Evolutionary conservation across 2,113 vertebrate genomes (phyloP).

Genomic region (Podiceps cristatus): DNA sequence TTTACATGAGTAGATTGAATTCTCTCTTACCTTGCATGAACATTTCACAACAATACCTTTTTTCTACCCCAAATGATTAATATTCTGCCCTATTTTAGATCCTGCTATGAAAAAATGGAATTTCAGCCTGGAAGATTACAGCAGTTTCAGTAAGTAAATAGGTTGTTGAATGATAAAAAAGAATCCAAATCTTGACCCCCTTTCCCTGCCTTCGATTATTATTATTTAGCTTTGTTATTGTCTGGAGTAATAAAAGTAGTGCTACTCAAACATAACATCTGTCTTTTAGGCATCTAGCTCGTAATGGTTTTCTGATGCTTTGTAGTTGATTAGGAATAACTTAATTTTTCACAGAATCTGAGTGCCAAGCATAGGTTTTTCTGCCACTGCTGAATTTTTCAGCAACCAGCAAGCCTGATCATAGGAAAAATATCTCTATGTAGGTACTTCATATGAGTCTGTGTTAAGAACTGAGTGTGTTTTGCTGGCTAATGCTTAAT

Average conservation of each 20-base stretch:
- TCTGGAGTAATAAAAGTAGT: not conserved
- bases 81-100: slow-evolving; percentile 81
- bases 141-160: slow-evolving; percentile 83
- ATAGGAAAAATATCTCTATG: not conserved
- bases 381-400: not conserved
- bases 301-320: not conserved
- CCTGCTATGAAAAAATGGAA: slow-evolving; percentile 89
- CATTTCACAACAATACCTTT: not conserved
- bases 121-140: slow-evolving; percentile 89
- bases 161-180: not conserved
- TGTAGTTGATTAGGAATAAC: not conserved
- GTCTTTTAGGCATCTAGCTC: not conserved
- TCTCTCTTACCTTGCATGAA: fast-evolving
- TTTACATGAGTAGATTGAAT: not conserved
- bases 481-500: not conserved
- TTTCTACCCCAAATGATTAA: slow-evolving; percentile 6
- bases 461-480: not conserved
- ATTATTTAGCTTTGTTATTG: not conserved
- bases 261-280: not conserved
- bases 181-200: not conserved
- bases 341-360: not conserved
- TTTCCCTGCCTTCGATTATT: not conserved
- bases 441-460: not conserved
- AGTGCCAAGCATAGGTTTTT: not conserved
- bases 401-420: not conserved